Evolutionary conservation across 2,113 vertebrate genomes (phyloP).

Genomic region (Corythoichthys haematopterus): DNA sequence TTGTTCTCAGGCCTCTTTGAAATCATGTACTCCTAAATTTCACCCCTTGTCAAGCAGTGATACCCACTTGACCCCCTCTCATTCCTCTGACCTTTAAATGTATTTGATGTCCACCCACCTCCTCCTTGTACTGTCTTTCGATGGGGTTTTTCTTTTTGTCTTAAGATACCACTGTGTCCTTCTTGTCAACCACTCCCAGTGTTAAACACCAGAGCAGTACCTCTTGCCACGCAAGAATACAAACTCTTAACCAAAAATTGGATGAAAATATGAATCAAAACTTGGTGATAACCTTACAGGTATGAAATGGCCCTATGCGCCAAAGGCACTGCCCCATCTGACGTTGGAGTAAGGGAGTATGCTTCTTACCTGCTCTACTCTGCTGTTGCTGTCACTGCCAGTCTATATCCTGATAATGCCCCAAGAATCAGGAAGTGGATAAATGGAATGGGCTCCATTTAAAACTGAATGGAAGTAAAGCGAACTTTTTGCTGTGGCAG

Average conservation of each 20-base stretch:
- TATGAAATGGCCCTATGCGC: not conserved
- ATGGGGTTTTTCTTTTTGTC: slow-evolving; percentile 12
- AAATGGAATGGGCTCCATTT: slow-evolving; percentile 27
- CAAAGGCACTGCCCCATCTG: slow-evolving; percentile 15
- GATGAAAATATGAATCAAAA: slow-evolving; percentile 34
- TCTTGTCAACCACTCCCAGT: slow-evolving; percentile 24
- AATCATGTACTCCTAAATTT: slow-evolving; percentile 53
- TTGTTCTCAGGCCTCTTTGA: slow-evolving; percentile 71
- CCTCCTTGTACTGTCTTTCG: slow-evolving; percentile 28
- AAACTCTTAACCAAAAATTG: slow-evolving; percentile 53
- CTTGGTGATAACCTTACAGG: slow-evolving; percentile 17
- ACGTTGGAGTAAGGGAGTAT: slow-evolving; percentile 22
- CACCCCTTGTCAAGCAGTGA: slow-evolving; percentile 39
- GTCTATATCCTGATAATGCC: slow-evolving; percentile 20
- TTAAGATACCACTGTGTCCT: slow-evolving; percentile 16
- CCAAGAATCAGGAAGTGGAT: slow-evolving; percentile 32
- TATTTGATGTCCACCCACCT: slow-evolving; percentile 46
- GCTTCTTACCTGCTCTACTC: slow-evolving; percentile 5
- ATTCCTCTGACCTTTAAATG: slow-evolving; percentile 11
- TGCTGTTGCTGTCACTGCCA: slow-evolving; percentile 18
- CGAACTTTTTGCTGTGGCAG: slow-evolving; percentile 50
- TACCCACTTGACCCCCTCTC: slow-evolving; percentile 38
- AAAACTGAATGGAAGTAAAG: slow-evolving; percentile 18
- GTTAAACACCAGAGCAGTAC: slow-evolving; percentile 42
- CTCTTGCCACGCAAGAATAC: slow-evolving; percentile 42